Percentiles rank a stretch among this genome's conserved stretches.
Evolutionary conservation across 1,140 invertebrate species (phyloP).

Genomic region (Drosophila melanica): DNA sequence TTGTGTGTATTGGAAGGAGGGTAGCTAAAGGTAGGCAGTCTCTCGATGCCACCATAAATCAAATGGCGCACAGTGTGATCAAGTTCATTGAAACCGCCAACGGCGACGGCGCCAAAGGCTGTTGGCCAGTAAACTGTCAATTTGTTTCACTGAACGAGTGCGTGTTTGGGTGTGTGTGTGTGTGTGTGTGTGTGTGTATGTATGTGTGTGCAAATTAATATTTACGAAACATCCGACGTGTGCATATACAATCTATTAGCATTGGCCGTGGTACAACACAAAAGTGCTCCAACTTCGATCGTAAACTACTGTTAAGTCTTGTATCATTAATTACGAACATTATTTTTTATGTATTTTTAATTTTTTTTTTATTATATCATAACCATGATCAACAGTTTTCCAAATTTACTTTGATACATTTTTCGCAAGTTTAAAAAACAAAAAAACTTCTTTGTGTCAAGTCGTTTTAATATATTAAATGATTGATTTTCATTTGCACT

Average conservation of each 20-base stretch:
- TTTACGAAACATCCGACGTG: constrained; percentile 19
- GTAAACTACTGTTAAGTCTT: neutral
- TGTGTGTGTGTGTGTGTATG: neutral
- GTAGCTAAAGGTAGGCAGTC: constrained; percentile 31
- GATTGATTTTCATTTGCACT: too few species aligned
- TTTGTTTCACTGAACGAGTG: constrained; percentile 21
- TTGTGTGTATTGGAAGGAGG: neutral
- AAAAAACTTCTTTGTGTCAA: too few species aligned
- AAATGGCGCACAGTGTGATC: constrained; percentile 44
- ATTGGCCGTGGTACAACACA: constrained; percentile 10
- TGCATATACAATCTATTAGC: constrained; percentile 15
- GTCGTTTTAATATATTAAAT: too few species aligned
- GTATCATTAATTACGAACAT: too few species aligned
- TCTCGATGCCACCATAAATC: constrained; percentile 43
- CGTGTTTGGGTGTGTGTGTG: neutral
- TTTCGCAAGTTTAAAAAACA: too few species aligned
- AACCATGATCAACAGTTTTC: too few species aligned
- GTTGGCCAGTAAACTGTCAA: constrained; percentile 51
- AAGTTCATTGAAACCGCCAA: constrained; percentile 46
- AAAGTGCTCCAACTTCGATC: neutral
- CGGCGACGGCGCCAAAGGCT: constrained; percentile 38
- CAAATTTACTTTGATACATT: too few species aligned
- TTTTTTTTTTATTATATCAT: too few species aligned
- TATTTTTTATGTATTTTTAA: too few species aligned
- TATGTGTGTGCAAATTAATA: constrained; percentile 14